These are phyloP conservation scores for Celastrina argiolus DNA, from an alignment of 2,888 invertebrate genomes.

Conservation along the genomic window DNA sequence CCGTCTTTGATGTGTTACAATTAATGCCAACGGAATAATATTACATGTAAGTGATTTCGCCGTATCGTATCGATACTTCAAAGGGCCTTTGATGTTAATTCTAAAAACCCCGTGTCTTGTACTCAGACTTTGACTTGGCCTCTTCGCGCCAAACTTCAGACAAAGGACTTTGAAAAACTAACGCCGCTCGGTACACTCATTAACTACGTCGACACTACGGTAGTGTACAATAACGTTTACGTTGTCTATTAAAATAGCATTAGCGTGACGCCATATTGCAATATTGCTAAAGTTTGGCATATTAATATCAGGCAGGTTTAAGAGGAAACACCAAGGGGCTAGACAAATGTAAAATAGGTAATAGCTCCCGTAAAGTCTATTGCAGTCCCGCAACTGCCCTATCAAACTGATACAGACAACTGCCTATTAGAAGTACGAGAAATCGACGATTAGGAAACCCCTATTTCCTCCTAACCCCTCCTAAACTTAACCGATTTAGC, in stretches of 20 bases:
- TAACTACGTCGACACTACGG: background rate
- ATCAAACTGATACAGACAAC: too few species aligned
- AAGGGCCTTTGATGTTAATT: slow-evolving; percentile 68
- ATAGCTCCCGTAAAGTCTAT: too few species aligned
- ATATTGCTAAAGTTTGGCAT: background rate
- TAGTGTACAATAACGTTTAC: background rate
- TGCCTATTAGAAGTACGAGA: too few species aligned
- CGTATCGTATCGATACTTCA: slow-evolving; percentile 61
- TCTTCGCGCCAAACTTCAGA: slow-evolving; percentile 46
- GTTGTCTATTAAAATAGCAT: background rate
- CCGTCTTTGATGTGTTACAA: slow-evolving; percentile 40
- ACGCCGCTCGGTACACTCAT: slow-evolving; percentile 32
- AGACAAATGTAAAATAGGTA: too few species aligned
- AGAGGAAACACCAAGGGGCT: too few species aligned
- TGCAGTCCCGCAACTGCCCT: too few species aligned
- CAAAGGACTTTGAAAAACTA: slow-evolving; percentile 53
- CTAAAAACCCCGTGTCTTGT: slow-evolving; percentile 58
- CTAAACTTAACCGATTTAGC: too few species aligned
- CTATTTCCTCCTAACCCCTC: too few species aligned
- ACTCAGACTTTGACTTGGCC: slow-evolving; percentile 46
- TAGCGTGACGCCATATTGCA: background rate
- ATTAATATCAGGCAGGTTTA: background rate
- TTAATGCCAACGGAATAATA: slow-evolving; percentile 39
- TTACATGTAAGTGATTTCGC: slow-evolving; percentile 46
- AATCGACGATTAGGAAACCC: too few species aligned